Percentiles rank a stretch among this genome's conserved stretches.
phyloP scores from a whole-genome alignment of 64 coral and sea anemone species.

The Stichodactyla mertensii region DNA sequence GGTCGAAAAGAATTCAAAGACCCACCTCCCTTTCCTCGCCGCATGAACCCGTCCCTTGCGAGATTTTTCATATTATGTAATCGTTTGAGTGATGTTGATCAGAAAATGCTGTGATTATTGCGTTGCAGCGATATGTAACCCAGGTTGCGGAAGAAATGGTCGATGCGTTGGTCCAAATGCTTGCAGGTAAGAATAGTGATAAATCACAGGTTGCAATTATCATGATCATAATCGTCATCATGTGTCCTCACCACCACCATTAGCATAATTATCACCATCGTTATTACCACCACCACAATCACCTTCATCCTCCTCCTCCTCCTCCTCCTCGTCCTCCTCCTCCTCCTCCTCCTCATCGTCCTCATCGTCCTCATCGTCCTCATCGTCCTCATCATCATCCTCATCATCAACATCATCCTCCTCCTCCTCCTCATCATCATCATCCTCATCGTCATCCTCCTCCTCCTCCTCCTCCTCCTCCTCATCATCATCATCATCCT shows the following conservation, averaged over 20 bases:
- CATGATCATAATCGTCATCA: no score
- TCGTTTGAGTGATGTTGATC: background rate
- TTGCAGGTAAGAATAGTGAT: conserved; percentile 32
- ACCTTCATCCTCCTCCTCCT: no score
- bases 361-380: no score
- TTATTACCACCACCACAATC: background rate
- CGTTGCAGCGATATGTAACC: conserved; percentile 44
- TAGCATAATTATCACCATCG: background rate
- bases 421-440: no score
- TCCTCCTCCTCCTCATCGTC: no score
- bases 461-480: background rate
- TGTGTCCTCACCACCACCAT: background rate
- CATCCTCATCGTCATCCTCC: no score
- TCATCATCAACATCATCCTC: no score
- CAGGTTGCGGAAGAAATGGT: conserved; percentile 24
- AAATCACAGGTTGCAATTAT: background rate
- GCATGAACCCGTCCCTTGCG: no score
- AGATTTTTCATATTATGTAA: background rate
- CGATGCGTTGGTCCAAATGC: background rate
- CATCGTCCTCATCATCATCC: no score
- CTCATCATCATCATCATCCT: background rate
- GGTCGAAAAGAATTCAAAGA: no score
- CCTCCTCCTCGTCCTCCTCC: no score
- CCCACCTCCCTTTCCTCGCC: no score
- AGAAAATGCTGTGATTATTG: background rate